Conservation (phyloP, 2,797 vertebrate genomes). For the Xerus rutilus region DNA sequence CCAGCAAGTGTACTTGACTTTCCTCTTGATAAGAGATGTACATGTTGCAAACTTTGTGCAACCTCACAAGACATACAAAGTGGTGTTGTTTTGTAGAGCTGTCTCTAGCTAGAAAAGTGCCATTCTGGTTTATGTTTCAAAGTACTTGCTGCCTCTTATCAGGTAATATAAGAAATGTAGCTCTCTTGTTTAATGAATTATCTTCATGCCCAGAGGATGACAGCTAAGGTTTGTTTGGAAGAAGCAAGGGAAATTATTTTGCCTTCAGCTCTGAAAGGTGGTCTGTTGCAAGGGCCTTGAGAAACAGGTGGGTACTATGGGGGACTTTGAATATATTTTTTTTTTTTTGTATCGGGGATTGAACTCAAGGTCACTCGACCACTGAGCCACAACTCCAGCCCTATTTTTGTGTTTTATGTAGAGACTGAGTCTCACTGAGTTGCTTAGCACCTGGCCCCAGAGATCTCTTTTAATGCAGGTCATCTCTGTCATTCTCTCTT, state of each 20-base stretch:
- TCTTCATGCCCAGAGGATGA: background rate
- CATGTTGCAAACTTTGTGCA: constrained; percentile 96
- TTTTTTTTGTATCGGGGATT: too few relatives aligned
- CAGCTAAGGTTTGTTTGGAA: background rate
- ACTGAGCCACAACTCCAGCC: too few relatives aligned
- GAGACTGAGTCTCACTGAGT: too few relatives aligned
- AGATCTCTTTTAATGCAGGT: background rate
- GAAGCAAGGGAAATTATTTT: background rate
- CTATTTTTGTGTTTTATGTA: too few relatives aligned
- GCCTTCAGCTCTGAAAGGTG: background rate
- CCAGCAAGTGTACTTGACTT: constrained; percentile 89
- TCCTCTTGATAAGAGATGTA: constrained; percentile 91
- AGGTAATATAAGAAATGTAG: constrained; percentile 91
- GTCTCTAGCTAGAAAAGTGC: constrained; percentile 94
- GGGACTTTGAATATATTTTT: too few relatives aligned
- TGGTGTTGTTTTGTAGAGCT: constrained; percentile 90
- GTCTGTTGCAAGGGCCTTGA: background rate
- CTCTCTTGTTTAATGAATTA: constrained; percentile 85
- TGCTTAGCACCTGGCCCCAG: too few relatives aligned
- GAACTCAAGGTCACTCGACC: too few relatives aligned
- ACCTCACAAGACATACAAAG: constrained; percentile 95
- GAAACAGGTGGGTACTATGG: background rate
- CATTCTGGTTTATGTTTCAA: constrained; percentile 92
- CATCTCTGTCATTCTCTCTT: too few relatives aligned
- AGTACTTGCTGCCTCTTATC: constrained; percentile 91